Conservation (phyloP, 2,797 vertebrate species). For the Podarcis lilfordi region DNA sequence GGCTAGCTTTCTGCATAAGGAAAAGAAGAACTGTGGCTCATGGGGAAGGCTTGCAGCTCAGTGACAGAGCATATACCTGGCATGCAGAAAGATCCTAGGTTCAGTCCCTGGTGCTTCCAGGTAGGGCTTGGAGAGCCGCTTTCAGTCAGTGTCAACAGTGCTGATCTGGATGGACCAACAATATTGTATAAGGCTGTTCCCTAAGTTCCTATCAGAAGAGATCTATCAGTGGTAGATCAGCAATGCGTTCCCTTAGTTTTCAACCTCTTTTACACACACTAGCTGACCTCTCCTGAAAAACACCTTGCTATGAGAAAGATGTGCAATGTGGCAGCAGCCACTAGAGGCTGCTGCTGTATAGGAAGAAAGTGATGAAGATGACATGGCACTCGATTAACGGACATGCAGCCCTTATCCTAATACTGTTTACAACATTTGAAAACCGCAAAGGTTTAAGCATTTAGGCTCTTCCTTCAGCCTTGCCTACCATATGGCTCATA, state of each 20-base stretch:
- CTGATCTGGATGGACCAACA: too few species aligned
- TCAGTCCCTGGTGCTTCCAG: too few species aligned
- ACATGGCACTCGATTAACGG: background rate
- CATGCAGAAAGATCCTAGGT: too few species aligned
- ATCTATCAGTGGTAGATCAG: too few species aligned
- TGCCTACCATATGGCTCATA: too few species aligned
- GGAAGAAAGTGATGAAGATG: background rate
- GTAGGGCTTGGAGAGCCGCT: too few species aligned
- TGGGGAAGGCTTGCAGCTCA: too few species aligned
- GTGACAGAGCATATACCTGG: too few species aligned
- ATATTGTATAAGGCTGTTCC: too few species aligned
- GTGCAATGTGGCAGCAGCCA: background rate
- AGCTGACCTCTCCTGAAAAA: background rate
- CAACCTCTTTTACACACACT: background rate
- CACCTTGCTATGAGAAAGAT: background rate
- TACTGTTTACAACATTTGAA: background rate
- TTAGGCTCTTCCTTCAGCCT: background rate
- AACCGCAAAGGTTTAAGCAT: background rate
- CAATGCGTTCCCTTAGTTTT: background rate
- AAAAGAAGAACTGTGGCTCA: too few species aligned
- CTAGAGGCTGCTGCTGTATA: constrained; percentile 5
- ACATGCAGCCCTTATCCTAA: background rate
- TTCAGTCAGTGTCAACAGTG: too few species aligned
- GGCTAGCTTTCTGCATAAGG: background rate
- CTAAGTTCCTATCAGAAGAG: too few species aligned